Percentiles rank a stretch among this genome's conserved stretches.
phyloP scores from a whole-genome alignment of 2,797 vertebrate species.

The Glossophaga mutica region DNA sequence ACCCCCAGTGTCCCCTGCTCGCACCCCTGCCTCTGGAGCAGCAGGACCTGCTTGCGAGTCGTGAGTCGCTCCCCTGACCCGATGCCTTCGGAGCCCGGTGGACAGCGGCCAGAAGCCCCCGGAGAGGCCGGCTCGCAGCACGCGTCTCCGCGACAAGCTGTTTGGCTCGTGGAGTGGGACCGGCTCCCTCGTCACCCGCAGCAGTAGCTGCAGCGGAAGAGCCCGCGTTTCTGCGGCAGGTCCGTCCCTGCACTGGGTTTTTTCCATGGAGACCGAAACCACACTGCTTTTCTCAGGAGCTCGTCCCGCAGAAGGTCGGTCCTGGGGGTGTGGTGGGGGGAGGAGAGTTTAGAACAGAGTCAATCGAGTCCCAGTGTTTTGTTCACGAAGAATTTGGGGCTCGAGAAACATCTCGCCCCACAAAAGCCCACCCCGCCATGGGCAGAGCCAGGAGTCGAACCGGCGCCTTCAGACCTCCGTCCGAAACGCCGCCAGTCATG shows the following conservation, averaged over 20 bases:
- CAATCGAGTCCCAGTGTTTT: not conserved
- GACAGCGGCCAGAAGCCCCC: slow-evolving; percentile 31
- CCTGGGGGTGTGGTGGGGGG: too few relatives aligned
- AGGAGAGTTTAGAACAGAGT: too few relatives aligned
- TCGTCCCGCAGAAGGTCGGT: not conserved
- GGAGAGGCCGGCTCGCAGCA: slow-evolving; percentile 25
- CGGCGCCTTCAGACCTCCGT: not conserved
- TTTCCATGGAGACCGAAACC: not conserved
- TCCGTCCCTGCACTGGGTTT: not conserved
- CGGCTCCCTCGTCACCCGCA: slow-evolving; percentile 20
- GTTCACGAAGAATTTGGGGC: not conserved
- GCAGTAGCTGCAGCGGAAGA: not conserved
- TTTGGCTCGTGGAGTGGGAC: not conserved
- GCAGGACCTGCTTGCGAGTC: slow-evolving; percentile 34
- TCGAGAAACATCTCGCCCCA: not conserved
- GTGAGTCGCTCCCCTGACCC: not conserved
- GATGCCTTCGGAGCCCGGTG: slow-evolving; percentile 28
- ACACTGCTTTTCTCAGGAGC: not conserved
- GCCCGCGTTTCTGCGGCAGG: not conserved
- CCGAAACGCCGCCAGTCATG: not conserved
- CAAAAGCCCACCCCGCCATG: rapidly evolving
- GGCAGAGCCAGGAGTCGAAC: not conserved
- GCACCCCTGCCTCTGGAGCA: not conserved
- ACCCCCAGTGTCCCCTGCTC: not conserved
- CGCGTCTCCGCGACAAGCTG: not conserved